These are phyloP conservation scores for Amazona guildingii DNA, from an alignment of 2,113 vertebrate species.

Conservation along the genomic window DNA sequence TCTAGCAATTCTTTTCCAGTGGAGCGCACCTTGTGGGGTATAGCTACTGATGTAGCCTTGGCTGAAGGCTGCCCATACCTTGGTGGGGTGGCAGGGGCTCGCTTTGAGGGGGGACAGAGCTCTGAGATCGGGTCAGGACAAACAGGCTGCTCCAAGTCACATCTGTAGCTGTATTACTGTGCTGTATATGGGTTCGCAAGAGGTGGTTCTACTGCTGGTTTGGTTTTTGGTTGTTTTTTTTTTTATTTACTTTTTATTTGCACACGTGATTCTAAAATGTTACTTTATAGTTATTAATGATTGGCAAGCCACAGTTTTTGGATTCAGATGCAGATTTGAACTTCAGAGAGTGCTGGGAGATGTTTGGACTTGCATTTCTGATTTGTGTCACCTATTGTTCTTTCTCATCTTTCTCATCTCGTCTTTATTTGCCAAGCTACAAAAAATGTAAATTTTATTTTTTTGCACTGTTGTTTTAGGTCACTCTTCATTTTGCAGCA, in stretches of 20 bases:
- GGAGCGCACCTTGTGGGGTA: rapidly evolving
- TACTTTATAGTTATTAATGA: neutral
- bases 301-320: neutral
- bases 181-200: neutral
- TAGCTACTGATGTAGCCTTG: neutral
- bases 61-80: neutral
- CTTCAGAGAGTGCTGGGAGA: neutral
- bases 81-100: neutral
- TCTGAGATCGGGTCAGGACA: neutral
- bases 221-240: too few relatives aligned
- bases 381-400: neutral
- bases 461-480: neutral
- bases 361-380: neutral
- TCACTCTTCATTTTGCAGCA: neutral
- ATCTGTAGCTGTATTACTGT: neutral
- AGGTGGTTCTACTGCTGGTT: neutral
- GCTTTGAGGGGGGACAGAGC: neutral
- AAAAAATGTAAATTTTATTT: neutral
- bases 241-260: neutral
- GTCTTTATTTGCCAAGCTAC: neutral
- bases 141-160: neutral
- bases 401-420: neutral
- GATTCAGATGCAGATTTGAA: neutral
- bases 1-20: neutral
- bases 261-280: neutral